Evolutionary conservation across 2,888 invertebrate species (phyloP), one percentile per base, ranked within the genome.

Genomic region (Chrysolina americana): DNA sequence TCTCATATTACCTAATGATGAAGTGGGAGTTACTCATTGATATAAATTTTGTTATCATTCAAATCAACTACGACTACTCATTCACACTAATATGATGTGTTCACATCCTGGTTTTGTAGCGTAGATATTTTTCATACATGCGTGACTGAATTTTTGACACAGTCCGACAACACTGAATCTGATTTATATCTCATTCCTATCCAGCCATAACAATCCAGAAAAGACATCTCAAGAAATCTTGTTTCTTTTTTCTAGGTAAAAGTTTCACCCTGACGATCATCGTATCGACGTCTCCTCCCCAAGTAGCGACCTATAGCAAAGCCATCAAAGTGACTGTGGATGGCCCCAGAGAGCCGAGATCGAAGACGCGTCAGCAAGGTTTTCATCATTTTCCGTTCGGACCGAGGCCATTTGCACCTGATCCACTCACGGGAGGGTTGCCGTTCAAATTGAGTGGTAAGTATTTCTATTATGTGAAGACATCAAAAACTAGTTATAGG

Each of bases 271-370:
- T 99, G 86, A 98, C 98, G 82, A 99, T 99, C 89, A 96, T 96
- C 86, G 93, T 99, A 85, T 95, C 96, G 80, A 96, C 97, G 74
- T 93, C 94, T 66, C 99, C 99, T 10, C 96, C 97, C 47, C 98
- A 98, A 91, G 94, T 99, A 79, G 96, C 97, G 75, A 96, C 98
- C n/a, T 98, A 98, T 88, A 94, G 93, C 86, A 98, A 98, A 89
- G 98, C 98, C 76, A 99, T 99, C 89, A 99, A 99, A 90, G 98
- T 99, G 84, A 99, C 99, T 1, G 99, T 99, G 76, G 99, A 99
- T 87, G 99, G 99, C 70, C 99, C 99, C 0, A 90, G 99, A 80
- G 99, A 99, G 89, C 98, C 99, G 11, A 90, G 98, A 84, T 97
- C 97, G 81, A 98, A 98, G 91, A 94, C 96, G 62, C 91, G 96